These are phyloP conservation scores for Otis tarda DNA, from an alignment of 2,113 vertebrate genomes.

Conservation along the genomic window DNA sequence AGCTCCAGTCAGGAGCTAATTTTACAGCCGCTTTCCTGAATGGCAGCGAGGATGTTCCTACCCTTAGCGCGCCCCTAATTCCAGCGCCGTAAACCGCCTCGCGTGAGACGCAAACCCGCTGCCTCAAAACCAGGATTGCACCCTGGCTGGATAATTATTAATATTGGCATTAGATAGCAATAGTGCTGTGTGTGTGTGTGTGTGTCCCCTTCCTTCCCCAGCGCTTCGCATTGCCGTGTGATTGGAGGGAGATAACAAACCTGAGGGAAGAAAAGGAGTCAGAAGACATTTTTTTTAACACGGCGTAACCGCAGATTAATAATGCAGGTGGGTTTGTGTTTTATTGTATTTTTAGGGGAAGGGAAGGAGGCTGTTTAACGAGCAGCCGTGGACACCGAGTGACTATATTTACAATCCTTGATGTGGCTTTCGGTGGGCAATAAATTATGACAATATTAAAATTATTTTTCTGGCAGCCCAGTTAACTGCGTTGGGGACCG, in stretches of 20 bases:
- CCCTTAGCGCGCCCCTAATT: constrained; percentile 70
- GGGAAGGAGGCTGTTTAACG: constrained; percentile 63
- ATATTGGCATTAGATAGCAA: constrained; percentile 44
- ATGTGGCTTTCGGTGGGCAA: constrained; percentile 67
- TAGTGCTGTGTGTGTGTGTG: background rate
- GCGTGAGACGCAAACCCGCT: constrained; percentile 64
- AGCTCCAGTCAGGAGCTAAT: constrained; percentile 66
- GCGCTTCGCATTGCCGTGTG: constrained; percentile 40
- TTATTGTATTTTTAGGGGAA: constrained; percentile 52
- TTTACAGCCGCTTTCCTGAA: constrained; percentile 66
- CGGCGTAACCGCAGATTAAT: constrained; percentile 69
- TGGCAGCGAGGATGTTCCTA: constrained; percentile 59
- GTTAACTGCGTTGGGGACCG: constrained; percentile 62
- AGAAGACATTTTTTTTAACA: constrained; percentile 57
- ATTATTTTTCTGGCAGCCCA: constrained; percentile 72
- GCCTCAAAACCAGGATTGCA: constrained; percentile 57
- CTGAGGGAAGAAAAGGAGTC: constrained; percentile 61
- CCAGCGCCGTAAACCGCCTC: constrained; percentile 65
- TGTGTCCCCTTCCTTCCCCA: background rate
- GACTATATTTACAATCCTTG: constrained; percentile 71
- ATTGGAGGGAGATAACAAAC: constrained; percentile 50
- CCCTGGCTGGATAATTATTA: constrained; percentile 43
- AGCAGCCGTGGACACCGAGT: constrained; percentile 50
- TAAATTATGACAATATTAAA: constrained; percentile 76
- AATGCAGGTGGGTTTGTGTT: constrained; percentile 72